Evolutionary conservation across 92 coral and sea anemone genomes (phyloP), one percentile per base, ranked within the genome.

Genomic region (Pocillopora grandis): DNA sequence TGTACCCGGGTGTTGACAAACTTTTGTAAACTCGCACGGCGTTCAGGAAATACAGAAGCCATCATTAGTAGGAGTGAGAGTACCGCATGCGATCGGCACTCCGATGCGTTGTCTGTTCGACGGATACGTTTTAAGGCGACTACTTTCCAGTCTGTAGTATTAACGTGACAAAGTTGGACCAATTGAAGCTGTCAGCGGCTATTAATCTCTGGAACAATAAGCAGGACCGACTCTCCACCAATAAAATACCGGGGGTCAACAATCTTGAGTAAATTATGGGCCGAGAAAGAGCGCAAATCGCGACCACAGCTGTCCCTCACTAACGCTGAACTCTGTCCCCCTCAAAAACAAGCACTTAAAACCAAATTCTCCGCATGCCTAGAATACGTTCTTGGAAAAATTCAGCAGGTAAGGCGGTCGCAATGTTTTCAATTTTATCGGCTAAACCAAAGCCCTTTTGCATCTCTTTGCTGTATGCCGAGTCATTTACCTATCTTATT

Each of bases 181-280:
- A 95, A 94, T 97, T 96, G 96, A 92, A 92, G 88, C 91, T 95
- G 99, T 97, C 99, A 97, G 84, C 86, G 88, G 87, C 87, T 93
- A 97, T 97, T 97, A 92, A 94, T 97, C 99, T 95, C 90, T 80
- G 73, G 80, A 81, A 94, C 98, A 94, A 94, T 89, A 90, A 92
- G 87, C 80, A 31, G 83, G 87, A 89, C 95, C 89, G 93, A 92
- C 93, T 89, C 76, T 76, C 87, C 84, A 82, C 95, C 95, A 93
- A 89, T 90, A 84, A 91, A 77, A 85, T 83, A 87, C 84, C 81
- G 85, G 93, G 77, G 85, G 93, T 70, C 94, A 92, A 91, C 62
- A 86, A 83, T 88, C 90, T 83, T 72, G 82, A 36, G 88, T 58
- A 77, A 64, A 77, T 84, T 84, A 84, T 48, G 62, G 59, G 80